Evolutionary conservation across 2,113 vertebrate species (phyloP).

Genomic region (Gobiocypris rarus): DNA sequence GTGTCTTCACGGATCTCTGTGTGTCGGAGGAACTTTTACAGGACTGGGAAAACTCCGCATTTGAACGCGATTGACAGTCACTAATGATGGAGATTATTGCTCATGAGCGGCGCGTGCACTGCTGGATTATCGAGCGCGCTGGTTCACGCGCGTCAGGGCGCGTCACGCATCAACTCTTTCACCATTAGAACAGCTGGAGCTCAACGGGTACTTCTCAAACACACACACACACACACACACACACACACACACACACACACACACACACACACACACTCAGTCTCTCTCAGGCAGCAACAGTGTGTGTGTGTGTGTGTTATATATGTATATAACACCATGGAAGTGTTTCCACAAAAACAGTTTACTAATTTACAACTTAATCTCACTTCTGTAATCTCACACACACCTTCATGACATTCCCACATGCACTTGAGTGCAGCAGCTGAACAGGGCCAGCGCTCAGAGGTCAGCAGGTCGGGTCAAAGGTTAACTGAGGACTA

Average conservation of each 20-base stretch:
- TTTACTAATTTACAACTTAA: not conserved
- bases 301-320: too few species aligned
- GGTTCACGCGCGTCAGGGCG: not conserved
- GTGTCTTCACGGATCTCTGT: not conserved
- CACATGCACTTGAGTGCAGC: not conserved
- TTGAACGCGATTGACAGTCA: not conserved
- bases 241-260: too few species aligned
- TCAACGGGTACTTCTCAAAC: too few species aligned
- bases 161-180: not conserved
- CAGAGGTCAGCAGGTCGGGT: conserved; percentile 12
- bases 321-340: too few species aligned
- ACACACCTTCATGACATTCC: not conserved
- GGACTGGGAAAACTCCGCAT: not conserved
- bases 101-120: not conserved
- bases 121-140: not conserved
- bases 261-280: too few species aligned
- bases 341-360: too few species aligned
- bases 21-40: not conserved
- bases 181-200: conserved; percentile 15
- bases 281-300: too few species aligned
- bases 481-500: conserved; percentile 3
- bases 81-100: not conserved
- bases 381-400: not conserved
- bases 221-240: too few species aligned
- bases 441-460: not conserved